A percentile compares a stretch with the other conserved stretches of the same genome.
These are phyloP conservation scores for Anolis carolinensis DNA, from an alignment of 2,113 vertebrate genomes.

Conservation along the genomic window DNA sequence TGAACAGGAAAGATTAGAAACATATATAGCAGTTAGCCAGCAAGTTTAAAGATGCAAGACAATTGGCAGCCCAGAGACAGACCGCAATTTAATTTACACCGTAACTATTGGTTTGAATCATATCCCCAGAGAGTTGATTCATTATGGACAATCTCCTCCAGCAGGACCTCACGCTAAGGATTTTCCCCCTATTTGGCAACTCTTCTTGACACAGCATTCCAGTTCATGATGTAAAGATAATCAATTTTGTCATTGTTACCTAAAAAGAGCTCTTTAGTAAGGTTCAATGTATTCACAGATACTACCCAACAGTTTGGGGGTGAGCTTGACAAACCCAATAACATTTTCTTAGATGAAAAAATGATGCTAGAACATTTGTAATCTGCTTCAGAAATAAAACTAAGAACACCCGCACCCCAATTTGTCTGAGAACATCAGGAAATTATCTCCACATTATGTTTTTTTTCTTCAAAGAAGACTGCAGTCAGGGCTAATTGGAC, in stretches of 20 bases:
- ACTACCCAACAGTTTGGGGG: background rate
- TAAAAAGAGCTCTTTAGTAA: background rate
- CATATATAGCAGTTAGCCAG: background rate
- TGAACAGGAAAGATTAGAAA: slow-evolving; percentile 13
- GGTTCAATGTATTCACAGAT: background rate
- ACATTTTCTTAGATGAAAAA: background rate
- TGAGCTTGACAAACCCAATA: background rate
- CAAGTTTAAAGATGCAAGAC: background rate
- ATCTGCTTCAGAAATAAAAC: background rate
- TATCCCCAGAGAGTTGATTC: slow-evolving; percentile 4
- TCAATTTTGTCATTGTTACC: background rate
- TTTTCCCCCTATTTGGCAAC: background rate
- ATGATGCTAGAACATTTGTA: background rate
- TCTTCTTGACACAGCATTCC: background rate
- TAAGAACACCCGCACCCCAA: background rate
- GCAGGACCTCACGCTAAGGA: background rate
- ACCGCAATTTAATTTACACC: background rate
- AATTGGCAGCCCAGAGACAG: background rate
- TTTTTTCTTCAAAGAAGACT: slow-evolving; percentile 9
- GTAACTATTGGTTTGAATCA: slow-evolving; percentile 1
- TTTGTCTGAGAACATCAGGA: background rate
- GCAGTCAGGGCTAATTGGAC: slow-evolving; percentile 12
- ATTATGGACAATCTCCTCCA: slow-evolving; percentile 7
- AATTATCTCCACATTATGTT: background rate
- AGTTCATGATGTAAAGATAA: background rate